Evolutionary conservation across 1,140 invertebrate species (phyloP).

Genomic region (Brachionus sp.): DNA sequence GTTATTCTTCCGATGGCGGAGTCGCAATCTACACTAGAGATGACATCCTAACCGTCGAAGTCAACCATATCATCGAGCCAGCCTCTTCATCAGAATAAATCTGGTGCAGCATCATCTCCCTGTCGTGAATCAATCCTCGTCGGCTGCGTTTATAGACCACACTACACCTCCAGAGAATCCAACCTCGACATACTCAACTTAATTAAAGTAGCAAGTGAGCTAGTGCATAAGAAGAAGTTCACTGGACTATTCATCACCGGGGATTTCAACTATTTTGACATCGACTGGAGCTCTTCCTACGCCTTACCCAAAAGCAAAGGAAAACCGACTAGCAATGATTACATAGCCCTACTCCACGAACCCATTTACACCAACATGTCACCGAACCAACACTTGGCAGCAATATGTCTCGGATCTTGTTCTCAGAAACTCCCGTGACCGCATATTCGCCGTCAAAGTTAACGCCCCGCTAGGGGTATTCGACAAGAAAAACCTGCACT

Average conservation of each 20-base stretch:
- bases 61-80: background rate
- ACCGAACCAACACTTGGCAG: background rate
- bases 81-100: background rate
- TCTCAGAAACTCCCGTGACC: background rate
- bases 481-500: background rate
- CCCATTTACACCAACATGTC: background rate
- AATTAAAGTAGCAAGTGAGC: background rate
- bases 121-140: background rate
- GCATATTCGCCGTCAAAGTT: background rate
- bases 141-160: background rate
- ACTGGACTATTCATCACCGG: background rate
- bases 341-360: background rate
- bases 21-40: too few relatives aligned
- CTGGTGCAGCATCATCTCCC: background rate
- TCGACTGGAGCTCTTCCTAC: background rate
- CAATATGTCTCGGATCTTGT: background rate
- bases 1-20: too few relatives aligned
- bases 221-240: background rate
- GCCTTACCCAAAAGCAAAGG: background rate
- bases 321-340: background rate
- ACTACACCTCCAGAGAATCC: background rate
- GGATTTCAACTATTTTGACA: background rate
- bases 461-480: background rate
- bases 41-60: too few relatives aligned
- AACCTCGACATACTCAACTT: background rate